Conservation (phyloP, 2,888 invertebrate species). For the Cantharis rustica region DNA sequence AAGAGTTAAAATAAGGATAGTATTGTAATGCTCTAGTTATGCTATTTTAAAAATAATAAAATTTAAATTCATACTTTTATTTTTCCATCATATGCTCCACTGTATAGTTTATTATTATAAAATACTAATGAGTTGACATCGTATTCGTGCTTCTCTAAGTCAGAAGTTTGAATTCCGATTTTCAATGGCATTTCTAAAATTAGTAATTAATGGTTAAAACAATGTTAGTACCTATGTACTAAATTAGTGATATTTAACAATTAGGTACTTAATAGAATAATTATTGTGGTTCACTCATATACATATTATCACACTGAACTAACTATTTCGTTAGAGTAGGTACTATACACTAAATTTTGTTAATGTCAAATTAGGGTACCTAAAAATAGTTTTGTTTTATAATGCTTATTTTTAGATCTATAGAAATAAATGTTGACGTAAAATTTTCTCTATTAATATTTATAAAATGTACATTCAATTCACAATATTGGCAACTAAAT, state of each 20-base stretch:
- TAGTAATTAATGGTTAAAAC: background rate
- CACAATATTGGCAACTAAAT: too few species aligned
- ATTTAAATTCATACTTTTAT: conserved; percentile 53
- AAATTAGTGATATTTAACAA: background rate
- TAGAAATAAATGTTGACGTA: background rate
- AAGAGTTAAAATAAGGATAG: too few species aligned
- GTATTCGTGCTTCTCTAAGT: conserved; percentile 54
- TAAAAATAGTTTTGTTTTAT: background rate
- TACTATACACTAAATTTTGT: background rate
- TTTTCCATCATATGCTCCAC: conserved; percentile 59
- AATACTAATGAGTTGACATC: conserved; percentile 56
- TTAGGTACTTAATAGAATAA: background rate
- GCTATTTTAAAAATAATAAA: background rate
- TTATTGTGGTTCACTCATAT: background rate
- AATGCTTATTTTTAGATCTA: background rate
- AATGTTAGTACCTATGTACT: background rate
- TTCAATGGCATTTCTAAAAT: conserved; percentile 44
- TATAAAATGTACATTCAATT: too few species aligned
- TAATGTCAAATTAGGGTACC: background rate
- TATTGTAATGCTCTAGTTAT: too few species aligned
- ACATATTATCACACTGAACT: background rate
- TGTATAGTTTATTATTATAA: conserved; percentile 56
- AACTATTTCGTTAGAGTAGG: background rate
- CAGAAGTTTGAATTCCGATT: conserved; percentile 49
- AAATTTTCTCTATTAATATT: too few species aligned